These are phyloP conservation scores for Morpho achilles DNA, from an alignment of 2,888 invertebrate genomes.

Conservation along the genomic window DNA sequence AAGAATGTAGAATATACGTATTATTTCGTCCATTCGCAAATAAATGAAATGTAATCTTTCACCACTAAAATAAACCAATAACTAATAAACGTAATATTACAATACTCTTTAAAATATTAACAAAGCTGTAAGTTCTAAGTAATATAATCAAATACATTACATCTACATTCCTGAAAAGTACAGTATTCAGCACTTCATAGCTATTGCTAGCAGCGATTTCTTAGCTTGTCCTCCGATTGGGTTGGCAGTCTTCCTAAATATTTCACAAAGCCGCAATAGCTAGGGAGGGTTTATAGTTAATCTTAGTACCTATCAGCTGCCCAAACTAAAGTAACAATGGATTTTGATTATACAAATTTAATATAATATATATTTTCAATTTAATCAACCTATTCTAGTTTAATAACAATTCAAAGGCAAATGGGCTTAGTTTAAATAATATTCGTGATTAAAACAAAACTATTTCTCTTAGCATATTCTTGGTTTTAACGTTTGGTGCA, in stretches of 20 bases:
- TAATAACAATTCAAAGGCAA: slow-evolving; percentile 63
- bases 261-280: slow-evolving; percentile 38
- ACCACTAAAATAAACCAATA: too few species aligned
- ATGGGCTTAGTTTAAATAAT: slow-evolving; percentile 68
- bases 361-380: slow-evolving; percentile 17
- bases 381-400: slow-evolving; percentile 43
- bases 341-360: slow-evolving; percentile 10
- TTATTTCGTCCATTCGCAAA: too few species aligned
- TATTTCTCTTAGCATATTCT: slow-evolving; percentile 67
- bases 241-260: slow-evolving; percentile 8
- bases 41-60: too few species aligned
- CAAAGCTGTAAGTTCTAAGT: too few species aligned
- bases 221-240: slow-evolving; percentile 3
- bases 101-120: too few species aligned
- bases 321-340: slow-evolving; percentile 41
- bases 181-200: slow-evolving; percentile 40
- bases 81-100: too few species aligned
- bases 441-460: slow-evolving; percentile 57
- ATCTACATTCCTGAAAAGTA: slow-evolving; percentile 32
- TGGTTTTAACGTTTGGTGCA: slow-evolving; percentile 77
- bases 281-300: slow-evolving; percentile 40
- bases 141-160: background rate
- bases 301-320: slow-evolving; percentile 41
- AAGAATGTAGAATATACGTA: slow-evolving; percentile 1
- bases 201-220: slow-evolving; percentile 35